Evolutionary conservation across 2,113 vertebrate genomes (phyloP).

Genomic region (Deroptyus accipitrinus): DNA sequence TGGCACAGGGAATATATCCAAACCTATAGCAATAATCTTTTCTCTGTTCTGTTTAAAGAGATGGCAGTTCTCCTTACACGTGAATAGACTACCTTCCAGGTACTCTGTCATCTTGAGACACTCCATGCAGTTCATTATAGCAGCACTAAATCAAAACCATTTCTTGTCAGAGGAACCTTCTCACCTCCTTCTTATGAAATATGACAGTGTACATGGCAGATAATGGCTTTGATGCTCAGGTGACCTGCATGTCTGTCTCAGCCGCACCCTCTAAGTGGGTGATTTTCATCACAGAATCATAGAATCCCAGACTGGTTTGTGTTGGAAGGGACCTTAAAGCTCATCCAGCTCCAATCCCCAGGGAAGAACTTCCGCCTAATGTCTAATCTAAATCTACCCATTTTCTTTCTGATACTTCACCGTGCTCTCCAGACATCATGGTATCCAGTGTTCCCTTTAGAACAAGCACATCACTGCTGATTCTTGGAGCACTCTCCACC

Average conservation of each 20-base stretch:
- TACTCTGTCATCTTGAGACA: not conserved
- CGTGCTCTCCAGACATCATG: accelerated
- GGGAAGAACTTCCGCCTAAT: not conserved
- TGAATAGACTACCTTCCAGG: not conserved
- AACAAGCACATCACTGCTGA: not conserved
- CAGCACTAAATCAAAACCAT: conserved; percentile 8
- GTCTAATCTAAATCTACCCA: not conserved
- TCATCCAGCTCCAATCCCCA: not conserved
- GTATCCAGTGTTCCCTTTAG: not conserved
- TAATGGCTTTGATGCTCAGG: not conserved
- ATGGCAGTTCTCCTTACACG: not conserved
- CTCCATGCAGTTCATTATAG: not conserved
- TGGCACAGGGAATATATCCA: not conserved
- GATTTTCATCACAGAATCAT: not conserved
- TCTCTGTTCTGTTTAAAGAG: not conserved
- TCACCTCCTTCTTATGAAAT: not conserved
- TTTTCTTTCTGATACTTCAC: not conserved
- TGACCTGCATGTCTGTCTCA: not conserved
- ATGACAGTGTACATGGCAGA: not conserved
- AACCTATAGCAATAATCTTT: not conserved
- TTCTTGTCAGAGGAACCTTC: not conserved
- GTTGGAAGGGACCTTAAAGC: not conserved
- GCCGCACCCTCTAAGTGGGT: accelerated
- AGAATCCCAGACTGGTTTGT: not conserved
- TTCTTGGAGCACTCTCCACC: not conserved